A percentile compares a stretch with the other conserved stretches of the same genome.
These are phyloP conservation scores for Calliphora vicina DNA, from an alignment of 1,140 invertebrate species.

Conservation along the genomic window DNA sequence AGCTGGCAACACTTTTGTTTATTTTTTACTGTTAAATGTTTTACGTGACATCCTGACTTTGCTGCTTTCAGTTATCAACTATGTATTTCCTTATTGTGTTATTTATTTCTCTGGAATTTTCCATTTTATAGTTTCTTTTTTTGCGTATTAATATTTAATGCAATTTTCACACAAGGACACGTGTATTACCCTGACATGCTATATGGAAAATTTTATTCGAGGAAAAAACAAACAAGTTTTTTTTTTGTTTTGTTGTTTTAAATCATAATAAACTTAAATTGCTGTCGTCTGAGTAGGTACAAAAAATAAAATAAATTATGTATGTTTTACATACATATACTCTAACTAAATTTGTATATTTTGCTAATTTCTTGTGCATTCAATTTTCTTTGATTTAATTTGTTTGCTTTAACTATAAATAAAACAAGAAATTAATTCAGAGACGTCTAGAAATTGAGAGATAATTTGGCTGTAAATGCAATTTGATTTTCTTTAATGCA, in stretches of 20 bases:
- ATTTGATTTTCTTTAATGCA: background rate
- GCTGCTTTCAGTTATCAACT: too few species aligned
- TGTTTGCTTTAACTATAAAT: too few species aligned
- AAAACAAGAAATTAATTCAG: too few species aligned
- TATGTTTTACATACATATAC: too few species aligned
- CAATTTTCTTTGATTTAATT: too few species aligned
- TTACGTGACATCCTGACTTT: too few species aligned
- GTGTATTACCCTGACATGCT: background rate
- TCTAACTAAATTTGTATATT: too few species aligned
- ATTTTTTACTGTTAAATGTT: too few species aligned
- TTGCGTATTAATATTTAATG: background rate
- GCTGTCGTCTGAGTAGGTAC: background rate
- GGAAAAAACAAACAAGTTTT: background rate
- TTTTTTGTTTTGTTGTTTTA: background rate
- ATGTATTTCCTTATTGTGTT: conserved; percentile 4
- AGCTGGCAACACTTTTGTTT: too few species aligned
- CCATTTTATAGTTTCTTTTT: background rate
- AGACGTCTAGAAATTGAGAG: too few species aligned
- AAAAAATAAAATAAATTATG: background rate
- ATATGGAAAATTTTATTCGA: background rate
- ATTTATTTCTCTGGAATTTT: background rate
- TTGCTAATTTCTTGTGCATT: too few species aligned
- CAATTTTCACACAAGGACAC: conserved; percentile 9
- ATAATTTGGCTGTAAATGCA: too few species aligned
- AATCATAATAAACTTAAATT: background rate